These are phyloP conservation scores for Lysandra coridon DNA, from an alignment of 2,888 invertebrate species.

Conservation along the genomic window DNA sequence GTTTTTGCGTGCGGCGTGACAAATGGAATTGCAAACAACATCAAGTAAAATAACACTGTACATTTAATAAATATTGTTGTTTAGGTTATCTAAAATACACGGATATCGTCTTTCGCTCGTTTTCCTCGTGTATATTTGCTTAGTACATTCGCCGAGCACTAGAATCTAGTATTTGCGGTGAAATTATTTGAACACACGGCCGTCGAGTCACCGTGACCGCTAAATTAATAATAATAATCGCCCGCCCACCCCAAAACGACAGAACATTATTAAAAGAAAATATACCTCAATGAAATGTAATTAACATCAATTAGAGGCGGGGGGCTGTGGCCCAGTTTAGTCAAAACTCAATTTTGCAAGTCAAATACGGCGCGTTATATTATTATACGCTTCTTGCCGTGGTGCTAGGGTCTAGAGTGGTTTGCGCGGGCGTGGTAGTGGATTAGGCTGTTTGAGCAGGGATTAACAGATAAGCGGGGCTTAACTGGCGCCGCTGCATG, in stretches of 20 bases:
- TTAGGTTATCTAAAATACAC: conserved; percentile 5
- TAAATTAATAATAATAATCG: conserved; percentile 39
- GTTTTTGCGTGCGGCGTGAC: too few relatives aligned
- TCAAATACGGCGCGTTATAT: conserved; percentile 54
- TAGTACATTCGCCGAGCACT: background rate
- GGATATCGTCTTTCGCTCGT: conserved; percentile 10
- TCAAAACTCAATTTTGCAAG: conserved; percentile 79
- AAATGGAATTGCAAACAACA: too few relatives aligned
- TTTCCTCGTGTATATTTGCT: background rate
- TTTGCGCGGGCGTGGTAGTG: conserved; percentile 46
- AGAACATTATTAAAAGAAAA: conserved; percentile 55
- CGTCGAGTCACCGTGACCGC: background rate
- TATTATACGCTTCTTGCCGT: background rate
- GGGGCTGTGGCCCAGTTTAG: conserved; percentile 60
- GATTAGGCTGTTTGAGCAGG: conserved; percentile 80
- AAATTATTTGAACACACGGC: conserved; percentile 6
- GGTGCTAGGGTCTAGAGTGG: conserved; percentile 2
- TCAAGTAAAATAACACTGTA: background rate
- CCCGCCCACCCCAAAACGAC: conserved; percentile 39
- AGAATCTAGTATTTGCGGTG: conserved; percentile 12
- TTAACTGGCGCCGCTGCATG: conserved; percentile 69
- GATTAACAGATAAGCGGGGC: conserved; percentile 74
- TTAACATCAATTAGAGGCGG: conserved; percentile 53
- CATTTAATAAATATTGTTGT: background rate
- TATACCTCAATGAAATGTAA: conserved; percentile 52